A percentile compares a stretch with the other conserved stretches of the same genome.
These are phyloP conservation scores for Thereuonema tuberculata DNA, from an alignment of 1,140 invertebrate species.

Conservation along the genomic window DNA sequence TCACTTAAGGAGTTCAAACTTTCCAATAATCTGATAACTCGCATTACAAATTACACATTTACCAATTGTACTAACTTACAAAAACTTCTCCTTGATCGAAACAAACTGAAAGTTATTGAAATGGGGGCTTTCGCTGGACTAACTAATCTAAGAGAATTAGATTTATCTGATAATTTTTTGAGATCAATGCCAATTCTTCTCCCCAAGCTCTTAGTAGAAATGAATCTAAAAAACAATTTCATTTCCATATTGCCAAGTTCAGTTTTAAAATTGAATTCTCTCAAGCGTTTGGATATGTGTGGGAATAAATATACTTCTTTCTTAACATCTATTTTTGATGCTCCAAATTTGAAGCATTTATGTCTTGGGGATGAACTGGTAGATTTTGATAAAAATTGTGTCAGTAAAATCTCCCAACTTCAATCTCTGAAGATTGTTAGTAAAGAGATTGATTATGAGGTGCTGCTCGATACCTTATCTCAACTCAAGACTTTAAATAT, in stretches of 20 bases:
- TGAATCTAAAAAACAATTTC: not conserved
- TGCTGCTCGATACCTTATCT: no score
- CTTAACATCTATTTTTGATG: not conserved
- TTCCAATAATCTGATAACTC: not conserved
- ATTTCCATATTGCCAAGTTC: not conserved
- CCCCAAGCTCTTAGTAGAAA: not conserved
- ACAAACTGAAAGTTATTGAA: not conserved
- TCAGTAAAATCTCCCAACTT: no score
- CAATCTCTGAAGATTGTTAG: no score
- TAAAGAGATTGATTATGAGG: no score
- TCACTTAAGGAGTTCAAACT: not conserved
- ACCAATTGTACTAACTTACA: not conserved
- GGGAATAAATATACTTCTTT: not conserved
- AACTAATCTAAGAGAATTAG: not conserved
- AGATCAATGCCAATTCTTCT: not conserved
- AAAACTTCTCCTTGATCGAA: not conserved
- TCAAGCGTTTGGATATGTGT: not conserved
- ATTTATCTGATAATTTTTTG: not conserved
- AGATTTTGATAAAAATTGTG: no score
- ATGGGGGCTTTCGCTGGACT: not conserved
- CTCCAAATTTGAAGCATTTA: not conserved
- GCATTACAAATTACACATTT: not conserved
- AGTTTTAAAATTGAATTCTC: not conserved
- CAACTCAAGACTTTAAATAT: no score
- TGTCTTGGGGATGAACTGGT: not conserved